Evolutionary conservation across 2,888 invertebrate species (phyloP).

Genomic region (Andrena praecox): DNA sequence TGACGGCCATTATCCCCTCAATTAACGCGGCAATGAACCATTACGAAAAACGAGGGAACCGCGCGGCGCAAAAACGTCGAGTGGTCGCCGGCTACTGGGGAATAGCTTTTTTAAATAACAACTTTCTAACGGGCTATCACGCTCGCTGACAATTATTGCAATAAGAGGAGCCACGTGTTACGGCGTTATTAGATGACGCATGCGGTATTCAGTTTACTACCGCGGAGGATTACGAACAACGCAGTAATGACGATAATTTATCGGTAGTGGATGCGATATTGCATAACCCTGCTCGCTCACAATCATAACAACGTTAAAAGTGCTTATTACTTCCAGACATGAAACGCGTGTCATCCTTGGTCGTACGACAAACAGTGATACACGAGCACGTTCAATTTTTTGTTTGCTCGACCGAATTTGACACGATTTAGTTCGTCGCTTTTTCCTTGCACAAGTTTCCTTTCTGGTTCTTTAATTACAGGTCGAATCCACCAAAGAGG

Average conservation of each 20-base stretch:
- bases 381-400: not conserved
- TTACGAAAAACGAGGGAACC: not conserved
- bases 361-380: not conserved
- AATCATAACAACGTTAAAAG: slow-evolving; percentile 8
- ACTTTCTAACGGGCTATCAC: slow-evolving; percentile 43
- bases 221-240: slow-evolving; percentile 25
- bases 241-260: slow-evolving; percentile 36
- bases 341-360: slow-evolving; percentile 20
- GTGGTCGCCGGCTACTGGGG: not conserved
- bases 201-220: slow-evolving; percentile 25
- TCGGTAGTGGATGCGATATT: slow-evolving; percentile 9
- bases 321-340: slow-evolving; percentile 14
- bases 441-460: too few species aligned
- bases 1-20: slow-evolving; percentile 13
- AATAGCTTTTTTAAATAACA: slow-evolving; percentile 15
- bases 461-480: too few species aligned
- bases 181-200: slow-evolving; percentile 32
- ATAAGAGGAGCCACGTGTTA: slow-evolving; percentile 11
- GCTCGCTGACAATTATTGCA: slow-evolving; percentile 17
- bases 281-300: slow-evolving; percentile 1
- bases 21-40: slow-evolving; percentile 31
- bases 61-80: not conserved
- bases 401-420: too few species aligned
- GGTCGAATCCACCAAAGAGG: too few species aligned
- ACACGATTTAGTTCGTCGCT: too few species aligned